phyloP scores from a whole-genome alignment of 2,797 vertebrate species.

The Semotilus atromaculatus region DNA sequence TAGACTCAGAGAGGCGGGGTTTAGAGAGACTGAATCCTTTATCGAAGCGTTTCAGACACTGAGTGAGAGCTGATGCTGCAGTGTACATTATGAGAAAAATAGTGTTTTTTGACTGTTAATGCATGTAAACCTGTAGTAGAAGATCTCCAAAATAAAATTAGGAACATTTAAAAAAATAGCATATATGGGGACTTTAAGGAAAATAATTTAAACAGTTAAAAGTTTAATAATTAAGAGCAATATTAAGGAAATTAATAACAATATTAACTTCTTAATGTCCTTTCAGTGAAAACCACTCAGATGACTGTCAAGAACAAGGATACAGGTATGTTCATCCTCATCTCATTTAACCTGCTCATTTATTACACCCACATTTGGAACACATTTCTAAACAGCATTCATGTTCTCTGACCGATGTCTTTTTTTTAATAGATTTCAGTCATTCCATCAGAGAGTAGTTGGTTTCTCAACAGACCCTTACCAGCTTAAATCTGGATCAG shows the following conservation, averaged over 20 bases:
- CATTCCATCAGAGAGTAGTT: conserved; percentile 73
- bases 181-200: not conserved
- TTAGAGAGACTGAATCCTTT: not conserved
- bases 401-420: not conserved
- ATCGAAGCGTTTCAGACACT: too few species aligned
- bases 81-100: not conserved
- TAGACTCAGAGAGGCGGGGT: not conserved
- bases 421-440: conserved; percentile 68
- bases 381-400: not conserved
- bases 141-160: not conserved
- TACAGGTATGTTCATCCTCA: conserved; percentile 23
- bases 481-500: conserved; percentile 65
- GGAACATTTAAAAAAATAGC: not conserved
- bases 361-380: not conserved
- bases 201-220: not conserved
- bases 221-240: not conserved
- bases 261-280: not conserved
- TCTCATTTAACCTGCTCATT: not conserved
- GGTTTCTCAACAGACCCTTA: conserved; percentile 78
- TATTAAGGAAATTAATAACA: not conserved
- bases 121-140: not conserved
- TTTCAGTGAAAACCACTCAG: conserved; percentile 32
- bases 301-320: conserved; percentile 12
- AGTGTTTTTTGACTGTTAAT: not conserved
- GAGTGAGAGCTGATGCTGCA: too few species aligned